Conservation (phyloP, 2,888 invertebrate genomes). For the Resseliella maxima region DNA sequence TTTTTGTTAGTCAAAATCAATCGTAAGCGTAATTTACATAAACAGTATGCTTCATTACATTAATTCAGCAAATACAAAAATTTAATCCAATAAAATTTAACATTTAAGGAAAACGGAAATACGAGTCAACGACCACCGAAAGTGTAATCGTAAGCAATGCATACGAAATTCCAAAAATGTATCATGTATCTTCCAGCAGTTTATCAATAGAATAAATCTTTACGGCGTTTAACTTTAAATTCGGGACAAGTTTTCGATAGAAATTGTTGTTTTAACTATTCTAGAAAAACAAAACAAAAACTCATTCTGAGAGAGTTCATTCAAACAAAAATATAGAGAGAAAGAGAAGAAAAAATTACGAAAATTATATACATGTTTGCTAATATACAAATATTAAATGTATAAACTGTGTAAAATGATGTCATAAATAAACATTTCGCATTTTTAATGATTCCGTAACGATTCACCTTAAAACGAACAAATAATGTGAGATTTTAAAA, state of each 20-base stretch:
- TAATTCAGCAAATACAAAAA: not conserved
- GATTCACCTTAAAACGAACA: not conserved
- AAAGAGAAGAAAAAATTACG: not conserved
- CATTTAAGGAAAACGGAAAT: not conserved
- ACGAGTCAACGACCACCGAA: not conserved
- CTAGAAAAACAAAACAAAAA: too few relatives aligned
- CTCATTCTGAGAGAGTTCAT: too few relatives aligned
- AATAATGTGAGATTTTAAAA: too few relatives aligned
- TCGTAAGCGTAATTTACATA: too few relatives aligned
- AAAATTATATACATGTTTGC: not conserved
- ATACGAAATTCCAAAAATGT: too few relatives aligned
- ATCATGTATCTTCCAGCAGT: not conserved
- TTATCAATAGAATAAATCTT: not conserved
- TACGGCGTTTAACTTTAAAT: not conserved
- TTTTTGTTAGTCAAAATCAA: not conserved
- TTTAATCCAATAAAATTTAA: not conserved
- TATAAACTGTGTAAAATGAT: not conserved
- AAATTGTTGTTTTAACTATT: too few relatives aligned
- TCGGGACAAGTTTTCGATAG: not conserved
- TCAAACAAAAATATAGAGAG: too few relatives aligned
- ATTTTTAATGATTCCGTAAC: not conserved
- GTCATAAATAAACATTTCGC: not conserved
- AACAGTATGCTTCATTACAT: not conserved
- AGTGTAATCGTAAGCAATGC: not conserved
- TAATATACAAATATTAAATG: not conserved